phyloP scores from a whole-genome alignment of 1,140 invertebrate genomes.

The Dermatophagoides farinae region DNA sequence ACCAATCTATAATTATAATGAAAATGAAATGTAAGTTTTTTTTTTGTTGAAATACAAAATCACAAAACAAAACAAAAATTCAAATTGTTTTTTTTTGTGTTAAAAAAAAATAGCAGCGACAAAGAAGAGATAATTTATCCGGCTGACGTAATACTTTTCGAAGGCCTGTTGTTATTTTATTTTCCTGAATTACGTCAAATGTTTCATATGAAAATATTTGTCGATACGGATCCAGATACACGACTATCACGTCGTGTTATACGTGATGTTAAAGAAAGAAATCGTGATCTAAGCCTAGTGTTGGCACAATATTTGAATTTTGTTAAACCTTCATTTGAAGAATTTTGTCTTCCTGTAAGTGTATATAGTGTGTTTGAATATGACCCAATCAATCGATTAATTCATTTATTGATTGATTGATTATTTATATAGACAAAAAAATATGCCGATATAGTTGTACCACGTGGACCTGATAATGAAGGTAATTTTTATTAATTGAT shows the following conservation, averaged over 20 bases:
- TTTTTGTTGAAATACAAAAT: not conserved
- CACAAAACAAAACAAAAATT: not conserved
- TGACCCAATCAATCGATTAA: not conserved
- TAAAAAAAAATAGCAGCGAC: conserved; percentile 31
- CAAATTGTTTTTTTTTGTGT: conserved; percentile 6
- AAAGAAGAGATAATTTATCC: conserved; percentile 62
- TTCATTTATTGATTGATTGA: not conserved
- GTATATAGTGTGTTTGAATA: not conserved
- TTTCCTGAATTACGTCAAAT: conserved; percentile 78
- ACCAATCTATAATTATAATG: conserved; percentile 71
- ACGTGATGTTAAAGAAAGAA: conserved; percentile 78
- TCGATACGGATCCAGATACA: conserved; percentile 95
- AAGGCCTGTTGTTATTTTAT: conserved; percentile 95
- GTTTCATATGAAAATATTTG: conserved; percentile 98
- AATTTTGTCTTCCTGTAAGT: conserved; percentile 88
- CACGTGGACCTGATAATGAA: conserved; percentile 82
- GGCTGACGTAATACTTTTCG: conserved; percentile 92
- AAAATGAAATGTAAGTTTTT: conserved; percentile 49
- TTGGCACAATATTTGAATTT: conserved; percentile 89
- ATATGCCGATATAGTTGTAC: conserved; percentile 98
- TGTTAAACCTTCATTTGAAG: conserved; percentile 96
- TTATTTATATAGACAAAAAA: conserved; percentile 69
- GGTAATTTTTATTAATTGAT: conserved; percentile 43
- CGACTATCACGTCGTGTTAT: conserved; percentile 78
- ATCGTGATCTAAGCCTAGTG: conserved; percentile 77